phyloP scores from a whole-genome alignment of 2,888 invertebrate species.

The Cryptocephalus primarius region DNA sequence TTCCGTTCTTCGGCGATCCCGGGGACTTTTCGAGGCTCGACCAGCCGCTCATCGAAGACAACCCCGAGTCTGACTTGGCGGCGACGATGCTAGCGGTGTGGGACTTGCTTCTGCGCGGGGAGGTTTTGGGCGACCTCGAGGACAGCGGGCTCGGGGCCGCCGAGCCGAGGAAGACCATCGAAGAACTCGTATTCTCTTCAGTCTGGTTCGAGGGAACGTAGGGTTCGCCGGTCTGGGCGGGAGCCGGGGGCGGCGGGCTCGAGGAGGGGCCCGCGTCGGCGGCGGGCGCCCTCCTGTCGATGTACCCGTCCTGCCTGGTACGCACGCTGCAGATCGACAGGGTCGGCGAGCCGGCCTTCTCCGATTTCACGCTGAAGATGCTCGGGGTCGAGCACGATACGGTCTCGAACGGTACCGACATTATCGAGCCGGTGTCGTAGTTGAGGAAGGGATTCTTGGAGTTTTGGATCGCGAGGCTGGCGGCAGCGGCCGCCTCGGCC shows the following conservation, averaged over 20 bases:
- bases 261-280: constrained; percentile 39
- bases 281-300: constrained; percentile 25
- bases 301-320: constrained; percentile 52
- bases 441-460: constrained; percentile 36
- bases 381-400: constrained; percentile 42
- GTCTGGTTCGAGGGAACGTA: constrained; percentile 27
- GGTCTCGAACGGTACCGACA: constrained; percentile 41
- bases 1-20: constrained; percentile 57
- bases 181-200: constrained; percentile 20
- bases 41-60: constrained; percentile 81
- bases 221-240: constrained; percentile 50
- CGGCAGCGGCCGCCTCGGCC: constrained; percentile 31
- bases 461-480: constrained; percentile 23
- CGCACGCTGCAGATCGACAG: constrained; percentile 53
- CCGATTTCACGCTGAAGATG: constrained; percentile 37
- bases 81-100: constrained; percentile 53
- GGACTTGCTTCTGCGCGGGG: constrained; percentile 56
- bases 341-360: constrained; percentile 50
- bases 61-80: constrained; percentile 75
- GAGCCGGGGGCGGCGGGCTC: constrained; percentile 75
- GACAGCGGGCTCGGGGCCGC: constrained; percentile 49
- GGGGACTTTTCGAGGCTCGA: constrained; percentile 79
- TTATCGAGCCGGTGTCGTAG: constrained; percentile 38
- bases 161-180: constrained; percentile 38
- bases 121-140: constrained; percentile 61